Evolutionary conservation across 2,888 invertebrate species (phyloP).

Genomic region (Amphipyra berbera): DNA sequence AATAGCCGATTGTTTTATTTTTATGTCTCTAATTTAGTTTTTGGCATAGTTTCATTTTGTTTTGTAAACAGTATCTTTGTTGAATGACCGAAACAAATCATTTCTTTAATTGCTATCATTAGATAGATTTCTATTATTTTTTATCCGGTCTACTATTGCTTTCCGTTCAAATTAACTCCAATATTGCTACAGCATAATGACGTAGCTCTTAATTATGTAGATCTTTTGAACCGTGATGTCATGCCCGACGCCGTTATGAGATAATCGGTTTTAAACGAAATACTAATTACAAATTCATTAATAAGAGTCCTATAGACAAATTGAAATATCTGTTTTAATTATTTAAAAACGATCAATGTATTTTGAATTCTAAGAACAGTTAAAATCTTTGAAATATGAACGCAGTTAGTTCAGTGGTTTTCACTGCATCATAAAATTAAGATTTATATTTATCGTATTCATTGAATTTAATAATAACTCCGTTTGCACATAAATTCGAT

Average conservation of each 20-base stretch:
- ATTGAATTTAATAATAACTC: conserved; percentile 10
- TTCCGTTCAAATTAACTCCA: conserved; percentile 1
- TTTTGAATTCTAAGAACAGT: conserved; percentile 1
- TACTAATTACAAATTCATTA: conserved; percentile 41
- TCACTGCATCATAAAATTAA: conserved; percentile 3
- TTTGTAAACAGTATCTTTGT: conserved; percentile 24
- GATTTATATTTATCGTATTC: conserved; percentile 3
- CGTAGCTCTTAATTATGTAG: conserved; percentile 25
- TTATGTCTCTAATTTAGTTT: conserved; percentile 17
- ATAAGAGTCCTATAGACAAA: conserved; percentile 30
- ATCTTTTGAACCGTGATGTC: conserved; percentile 28
- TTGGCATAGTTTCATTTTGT: conserved; percentile 23
- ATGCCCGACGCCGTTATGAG: conserved; percentile 17
- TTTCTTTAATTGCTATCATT: conserved; percentile 18
- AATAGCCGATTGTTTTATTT: conserved; percentile 30
- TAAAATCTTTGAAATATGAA: conserved; percentile 14
- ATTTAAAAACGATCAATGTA: conserved; percentile 23
- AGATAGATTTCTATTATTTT: conserved; percentile 8
- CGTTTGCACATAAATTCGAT: conserved; percentile 4
- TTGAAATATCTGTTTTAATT: conserved; percentile 27
- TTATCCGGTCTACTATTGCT: conserved; percentile 3
- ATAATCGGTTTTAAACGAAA: conserved; percentile 42
- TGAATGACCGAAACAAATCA: conserved; percentile 10
- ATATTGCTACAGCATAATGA: conserved; percentile 2
- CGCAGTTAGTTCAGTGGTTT: not conserved